phyloP scores from a whole-genome alignment of 2,113 vertebrate genomes.

The Centropus bengalensis region DNA sequence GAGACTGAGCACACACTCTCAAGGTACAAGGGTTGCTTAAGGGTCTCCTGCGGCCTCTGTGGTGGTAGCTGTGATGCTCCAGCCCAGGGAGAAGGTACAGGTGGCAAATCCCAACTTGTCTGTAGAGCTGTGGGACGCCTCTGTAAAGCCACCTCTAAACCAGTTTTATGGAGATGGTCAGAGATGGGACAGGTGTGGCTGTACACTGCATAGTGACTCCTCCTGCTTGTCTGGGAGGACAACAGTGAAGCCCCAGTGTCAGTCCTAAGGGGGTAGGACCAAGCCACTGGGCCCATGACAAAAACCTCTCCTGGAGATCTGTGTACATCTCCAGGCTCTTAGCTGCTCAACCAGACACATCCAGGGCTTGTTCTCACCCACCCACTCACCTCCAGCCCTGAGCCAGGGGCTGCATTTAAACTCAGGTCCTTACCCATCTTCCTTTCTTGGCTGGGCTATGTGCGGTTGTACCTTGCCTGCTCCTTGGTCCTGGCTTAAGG shows the following conservation, averaged over 20 bases:
- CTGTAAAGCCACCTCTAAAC: background rate
- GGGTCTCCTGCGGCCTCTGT: rapidly evolving
- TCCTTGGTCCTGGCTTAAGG: background rate
- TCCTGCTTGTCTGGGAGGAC: background rate
- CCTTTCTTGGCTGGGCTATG: rapidly evolving
- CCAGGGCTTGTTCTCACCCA: background rate
- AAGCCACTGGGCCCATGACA: rapidly evolving
- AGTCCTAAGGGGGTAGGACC: rapidly evolving
- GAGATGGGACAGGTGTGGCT: background rate
- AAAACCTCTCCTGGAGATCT: background rate
- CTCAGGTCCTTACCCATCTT: rapidly evolving
- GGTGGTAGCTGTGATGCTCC: background rate
- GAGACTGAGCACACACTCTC: background rate
- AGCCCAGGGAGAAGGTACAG: background rate
- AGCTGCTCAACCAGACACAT: background rate
- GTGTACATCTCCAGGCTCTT: background rate
- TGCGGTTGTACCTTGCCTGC: rapidly evolving
- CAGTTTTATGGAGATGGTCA: background rate
- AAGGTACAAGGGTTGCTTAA: background rate
- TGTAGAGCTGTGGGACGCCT: background rate
- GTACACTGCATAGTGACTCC: background rate
- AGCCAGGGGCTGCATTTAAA: background rate
- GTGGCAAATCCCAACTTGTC: background rate
- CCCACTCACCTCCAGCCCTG: background rate
- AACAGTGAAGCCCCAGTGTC: background rate